Evolutionary conservation across 1,140 invertebrate genomes (phyloP).

Genomic region (Magallana angulata): DNA sequence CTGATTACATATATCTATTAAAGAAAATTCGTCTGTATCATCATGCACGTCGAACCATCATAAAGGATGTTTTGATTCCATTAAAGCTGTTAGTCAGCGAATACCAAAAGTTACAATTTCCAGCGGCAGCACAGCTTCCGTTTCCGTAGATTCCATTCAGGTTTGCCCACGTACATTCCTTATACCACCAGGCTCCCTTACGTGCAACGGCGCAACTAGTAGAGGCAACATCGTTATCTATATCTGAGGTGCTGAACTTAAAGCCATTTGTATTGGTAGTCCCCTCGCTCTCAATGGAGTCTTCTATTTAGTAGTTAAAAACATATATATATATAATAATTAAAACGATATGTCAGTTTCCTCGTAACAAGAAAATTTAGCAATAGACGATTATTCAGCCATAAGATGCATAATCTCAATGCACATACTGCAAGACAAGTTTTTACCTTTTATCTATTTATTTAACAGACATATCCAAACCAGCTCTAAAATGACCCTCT

Average conservation of each 20-base stretch:
- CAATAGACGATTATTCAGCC: no score
- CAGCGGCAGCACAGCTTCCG: background rate
- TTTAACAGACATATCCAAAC: no score
- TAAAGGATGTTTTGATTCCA: background rate
- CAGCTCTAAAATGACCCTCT: no score
- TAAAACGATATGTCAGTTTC: no score
- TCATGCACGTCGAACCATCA: background rate
- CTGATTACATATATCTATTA: no score
- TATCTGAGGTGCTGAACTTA: background rate
- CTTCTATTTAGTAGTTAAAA: background rate
- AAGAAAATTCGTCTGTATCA: no score
- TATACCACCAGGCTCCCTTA: background rate
- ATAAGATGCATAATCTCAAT: no score
- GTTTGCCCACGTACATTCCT: background rate
- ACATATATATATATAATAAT: no score
- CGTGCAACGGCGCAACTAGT: background rate
- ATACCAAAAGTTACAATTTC: constrained; percentile 9
- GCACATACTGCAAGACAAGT: no score
- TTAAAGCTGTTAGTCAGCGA: background rate
- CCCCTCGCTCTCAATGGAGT: background rate
- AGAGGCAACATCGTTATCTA: background rate
- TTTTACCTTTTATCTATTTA: no score
- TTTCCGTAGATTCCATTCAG: background rate
- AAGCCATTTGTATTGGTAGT: background rate
- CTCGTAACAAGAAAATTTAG: no score